These are phyloP conservation scores for Anodontia alba DNA, from an alignment of 2,888 invertebrate genomes.

Conservation along the genomic window DNA sequence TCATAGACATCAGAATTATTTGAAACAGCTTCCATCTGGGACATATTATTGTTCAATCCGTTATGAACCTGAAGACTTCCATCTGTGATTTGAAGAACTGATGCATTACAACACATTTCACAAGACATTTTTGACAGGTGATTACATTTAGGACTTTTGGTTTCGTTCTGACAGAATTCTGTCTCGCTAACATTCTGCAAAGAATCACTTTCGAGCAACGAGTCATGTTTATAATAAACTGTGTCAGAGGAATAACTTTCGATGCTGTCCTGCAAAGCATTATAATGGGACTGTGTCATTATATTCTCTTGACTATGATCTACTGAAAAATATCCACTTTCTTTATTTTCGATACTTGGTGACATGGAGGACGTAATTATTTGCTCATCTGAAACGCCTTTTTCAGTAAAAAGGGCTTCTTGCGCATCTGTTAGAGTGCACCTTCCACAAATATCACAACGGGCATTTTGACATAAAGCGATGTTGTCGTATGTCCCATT, in stretches of 20 bases:
- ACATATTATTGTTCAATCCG: background rate
- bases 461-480: too few species aligned
- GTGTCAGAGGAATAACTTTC: background rate
- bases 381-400: too few species aligned
- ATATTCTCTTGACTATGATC: slow-evolving; percentile 3
- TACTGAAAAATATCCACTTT: background rate
- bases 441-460: too few species aligned
- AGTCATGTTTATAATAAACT: background rate
- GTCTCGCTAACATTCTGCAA: background rate
- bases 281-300: background rate
- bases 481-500: background rate
- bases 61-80: background rate
- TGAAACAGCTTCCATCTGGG: background rate
- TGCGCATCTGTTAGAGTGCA: too few species aligned
- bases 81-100: background rate
- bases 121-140: too few species aligned
- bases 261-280: background rate
- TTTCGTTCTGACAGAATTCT: background rate
- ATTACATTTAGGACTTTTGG: too few species aligned
- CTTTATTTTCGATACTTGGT: background rate
- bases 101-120: too few species aligned
- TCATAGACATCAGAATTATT: background rate
- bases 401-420: too few species aligned
- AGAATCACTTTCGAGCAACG: background rate
- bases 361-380: background rate